Evolutionary conservation across 2,888 invertebrate genomes (phyloP), one percentile per base, ranked within the genome.

Genomic region (Sinohyriopsis cumingii): DNA sequence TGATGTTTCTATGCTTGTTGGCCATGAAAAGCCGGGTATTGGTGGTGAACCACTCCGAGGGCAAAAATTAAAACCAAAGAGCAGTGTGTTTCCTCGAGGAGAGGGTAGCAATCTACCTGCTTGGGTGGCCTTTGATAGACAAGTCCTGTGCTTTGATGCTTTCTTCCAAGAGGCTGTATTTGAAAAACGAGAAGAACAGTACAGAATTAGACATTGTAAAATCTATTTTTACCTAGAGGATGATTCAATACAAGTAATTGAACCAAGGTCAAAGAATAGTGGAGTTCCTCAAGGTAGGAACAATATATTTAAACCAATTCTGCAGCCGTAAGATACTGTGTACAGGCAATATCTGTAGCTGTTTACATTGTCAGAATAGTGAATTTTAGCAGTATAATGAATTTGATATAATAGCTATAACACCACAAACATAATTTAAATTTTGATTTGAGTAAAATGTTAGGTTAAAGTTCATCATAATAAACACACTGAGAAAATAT

Each of bases 191-290:
- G 91, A 92, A 2, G 93, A 93, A 4, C 92, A 94, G 54, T 94
- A 93, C 82, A 92, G 94, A 83, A 91, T 96, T 68, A 93, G 96
- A 28, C 93, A 94, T 83, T 95, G 96, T 5, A 94, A 94, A 80
- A 95, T 97, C 68, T 94, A 93, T 79, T 97, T 95, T 87, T 97
- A 94, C 84, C 92, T 97, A 60, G 97, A 97, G 91, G 97, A 98
- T 90, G 96, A 96, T 22, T 96, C 97, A 1, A 94, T 97, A 80
- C 95, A 96, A 91, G 94, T 97, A 5, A 89, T 92, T 67, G 97
- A 97, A 73, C 96, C 96, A 0, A 92, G 93, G 84, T 93, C 94
- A 15, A 93, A 93, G 67, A 97, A 97, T 87, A 95, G 96, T 82
- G 96, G 96, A 6, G 92, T 95, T 80, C 93, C 94, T 55, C 96